Conservation (phyloP, 2,888 invertebrate species). For the Ctena decussata region DNA sequence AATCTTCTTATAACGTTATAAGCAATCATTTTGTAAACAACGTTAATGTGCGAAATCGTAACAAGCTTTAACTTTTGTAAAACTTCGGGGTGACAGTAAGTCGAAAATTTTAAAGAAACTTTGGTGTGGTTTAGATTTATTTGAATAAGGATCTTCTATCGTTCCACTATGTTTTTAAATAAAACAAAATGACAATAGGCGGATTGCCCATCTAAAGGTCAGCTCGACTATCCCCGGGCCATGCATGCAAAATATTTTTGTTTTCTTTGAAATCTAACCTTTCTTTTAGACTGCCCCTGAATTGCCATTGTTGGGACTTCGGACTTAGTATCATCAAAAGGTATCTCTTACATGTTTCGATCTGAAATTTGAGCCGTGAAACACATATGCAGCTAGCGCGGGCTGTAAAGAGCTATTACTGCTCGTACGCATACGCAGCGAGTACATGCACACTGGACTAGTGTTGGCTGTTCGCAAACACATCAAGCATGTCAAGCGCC, state of each 20-base stretch:
- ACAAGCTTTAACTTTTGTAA: neutral
- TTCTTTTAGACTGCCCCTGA: neutral
- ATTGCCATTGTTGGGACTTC: neutral
- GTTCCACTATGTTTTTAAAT: slow-evolving; percentile 9
- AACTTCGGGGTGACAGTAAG: neutral
- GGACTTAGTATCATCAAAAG: neutral
- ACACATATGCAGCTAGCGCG: no score
- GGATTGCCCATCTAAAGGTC: neutral
- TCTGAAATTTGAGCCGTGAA: no score
- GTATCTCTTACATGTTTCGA: no score
- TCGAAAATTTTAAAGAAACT: neutral
- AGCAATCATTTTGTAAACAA: neutral
- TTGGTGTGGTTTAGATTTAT: neutral
- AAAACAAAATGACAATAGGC: slow-evolving; percentile 4
- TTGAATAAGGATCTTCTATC: neutral
- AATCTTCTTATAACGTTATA: neutral
- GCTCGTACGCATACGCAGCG: no score
- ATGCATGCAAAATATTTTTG: neutral
- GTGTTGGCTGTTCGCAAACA: no score
- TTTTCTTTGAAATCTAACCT: slow-evolving; percentile 4
- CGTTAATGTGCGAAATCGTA: neutral
- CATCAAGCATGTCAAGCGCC: no score
- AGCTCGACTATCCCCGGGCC: neutral
- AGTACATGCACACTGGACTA: no score
- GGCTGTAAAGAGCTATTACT: no score